phyloP scores from a whole-genome alignment of 1,140 invertebrate genomes.

The Batillaria attramentaria region DNA sequence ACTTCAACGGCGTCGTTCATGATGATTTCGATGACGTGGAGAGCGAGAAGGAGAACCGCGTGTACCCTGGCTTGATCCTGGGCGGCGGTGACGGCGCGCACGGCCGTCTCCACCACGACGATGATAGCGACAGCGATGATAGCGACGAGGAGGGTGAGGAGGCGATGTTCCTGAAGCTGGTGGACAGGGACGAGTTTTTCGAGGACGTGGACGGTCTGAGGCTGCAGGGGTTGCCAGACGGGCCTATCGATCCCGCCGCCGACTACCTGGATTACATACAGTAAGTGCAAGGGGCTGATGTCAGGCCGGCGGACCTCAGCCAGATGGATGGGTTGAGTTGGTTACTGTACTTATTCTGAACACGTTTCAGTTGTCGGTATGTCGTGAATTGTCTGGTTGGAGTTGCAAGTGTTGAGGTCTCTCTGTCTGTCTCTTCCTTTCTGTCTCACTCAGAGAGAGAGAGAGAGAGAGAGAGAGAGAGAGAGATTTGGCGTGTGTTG shows the following conservation, averaged over 20 bases:
- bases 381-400: too few species aligned
- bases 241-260: neutral
- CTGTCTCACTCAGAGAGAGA: constrained; percentile 1
- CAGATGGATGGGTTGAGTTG: too few species aligned
- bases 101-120: neutral
- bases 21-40: constrained; percentile 12
- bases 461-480: neutral
- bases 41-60: constrained; percentile 29
- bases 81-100: neutral
- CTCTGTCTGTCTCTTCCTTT: neutral
- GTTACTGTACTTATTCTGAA: too few species aligned
- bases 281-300: neutral
- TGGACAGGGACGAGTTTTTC: constrained; percentile 19
- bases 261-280: constrained; percentile 11
- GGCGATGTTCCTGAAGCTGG: neutral
- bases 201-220: constrained; percentile 23
- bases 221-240: neutral
- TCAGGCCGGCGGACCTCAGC: too few species aligned
- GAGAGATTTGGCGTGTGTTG: neutral
- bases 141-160: constrained; percentile 6
- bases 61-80: neutral
- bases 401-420: too few species aligned
- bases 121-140: constrained; percentile 4
- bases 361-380: too few species aligned
- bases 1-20: too few species aligned